Conservation (phyloP, 2,888 invertebrate species). For the Galerucella pusilla region DNA sequence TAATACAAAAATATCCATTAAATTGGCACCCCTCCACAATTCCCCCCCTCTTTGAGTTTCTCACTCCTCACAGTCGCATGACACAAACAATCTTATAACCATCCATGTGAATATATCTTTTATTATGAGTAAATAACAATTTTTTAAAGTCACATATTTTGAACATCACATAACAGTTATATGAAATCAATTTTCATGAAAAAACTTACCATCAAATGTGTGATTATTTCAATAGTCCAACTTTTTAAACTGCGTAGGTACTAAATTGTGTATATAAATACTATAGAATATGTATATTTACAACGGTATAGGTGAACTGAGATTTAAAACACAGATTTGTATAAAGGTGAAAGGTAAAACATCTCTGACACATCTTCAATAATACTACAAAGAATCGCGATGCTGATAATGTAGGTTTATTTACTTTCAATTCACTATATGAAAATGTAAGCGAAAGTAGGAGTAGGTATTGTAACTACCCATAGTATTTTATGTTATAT, state of each 20-base stretch:
- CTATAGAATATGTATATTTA: not conserved
- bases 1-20: too few relatives aligned
- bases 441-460: conserved; percentile 24
- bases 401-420: not conserved
- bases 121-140: not conserved
- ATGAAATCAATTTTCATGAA: too few relatives aligned
- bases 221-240: not conserved
- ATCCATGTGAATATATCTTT: too few relatives aligned
- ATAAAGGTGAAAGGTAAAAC: conserved; percentile 56
- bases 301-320: conserved; percentile 17
- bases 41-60: too few relatives aligned
- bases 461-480: not conserved
- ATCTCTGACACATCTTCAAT: conserved; percentile 13
- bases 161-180: not conserved
- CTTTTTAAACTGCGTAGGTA: not conserved
- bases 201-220: not conserved
- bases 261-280: not conserved
- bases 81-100: too few relatives aligned
- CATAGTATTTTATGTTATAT: conserved; percentile 22
- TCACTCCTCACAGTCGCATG: too few relatives aligned
- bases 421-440: conserved; percentile 21
- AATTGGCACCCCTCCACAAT: too few relatives aligned
- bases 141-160: not conserved
- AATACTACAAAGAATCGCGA: conserved; percentile 10
- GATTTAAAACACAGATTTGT: conserved; percentile 36